These are phyloP conservation scores for Microcebus ravelobensis DNA, from an alignment of 2,113 vertebrate species.

Conservation along the genomic window DNA sequence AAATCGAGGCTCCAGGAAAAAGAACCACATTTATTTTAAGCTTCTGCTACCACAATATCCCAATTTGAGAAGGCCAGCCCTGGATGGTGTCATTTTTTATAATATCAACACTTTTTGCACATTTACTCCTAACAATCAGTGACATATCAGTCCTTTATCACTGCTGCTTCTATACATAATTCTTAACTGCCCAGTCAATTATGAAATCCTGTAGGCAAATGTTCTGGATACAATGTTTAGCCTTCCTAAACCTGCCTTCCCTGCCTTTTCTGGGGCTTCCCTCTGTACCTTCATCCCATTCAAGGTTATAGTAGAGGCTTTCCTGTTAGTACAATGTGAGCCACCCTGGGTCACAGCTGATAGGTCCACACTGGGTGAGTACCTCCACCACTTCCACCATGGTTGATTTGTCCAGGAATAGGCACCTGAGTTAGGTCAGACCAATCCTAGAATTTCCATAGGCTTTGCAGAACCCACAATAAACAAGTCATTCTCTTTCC, in stretches of 20 bases:
- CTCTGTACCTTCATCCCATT: background rate
- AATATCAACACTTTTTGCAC: background rate
- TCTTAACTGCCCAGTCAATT: background rate
- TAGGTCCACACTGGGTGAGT: background rate
- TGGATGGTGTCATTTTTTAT: background rate
- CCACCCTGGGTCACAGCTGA: background rate
- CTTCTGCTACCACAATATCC: background rate
- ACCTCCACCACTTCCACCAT: background rate
- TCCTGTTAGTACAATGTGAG: background rate
- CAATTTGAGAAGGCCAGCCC: background rate
- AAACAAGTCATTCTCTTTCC: background rate
- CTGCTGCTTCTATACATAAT: background rate
- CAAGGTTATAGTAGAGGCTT: background rate
- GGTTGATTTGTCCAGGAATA: background rate
- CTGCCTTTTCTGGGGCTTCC: background rate
- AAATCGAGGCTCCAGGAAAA: background rate
- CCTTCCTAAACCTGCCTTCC: background rate
- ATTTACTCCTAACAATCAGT: background rate
- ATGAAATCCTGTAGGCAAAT: background rate
- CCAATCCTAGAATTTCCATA: conserved; percentile 8
- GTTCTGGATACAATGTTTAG: background rate
- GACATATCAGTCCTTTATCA: background rate
- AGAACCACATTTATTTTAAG: background rate
- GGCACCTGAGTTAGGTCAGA: background rate
- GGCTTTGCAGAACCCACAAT: background rate